Percentiles rank a stretch among this genome's conserved stretches.
These are phyloP conservation scores for Muntiacus muntjak DNA, from an alignment of 2,113 vertebrate genomes.

Conservation along the genomic window DNA sequence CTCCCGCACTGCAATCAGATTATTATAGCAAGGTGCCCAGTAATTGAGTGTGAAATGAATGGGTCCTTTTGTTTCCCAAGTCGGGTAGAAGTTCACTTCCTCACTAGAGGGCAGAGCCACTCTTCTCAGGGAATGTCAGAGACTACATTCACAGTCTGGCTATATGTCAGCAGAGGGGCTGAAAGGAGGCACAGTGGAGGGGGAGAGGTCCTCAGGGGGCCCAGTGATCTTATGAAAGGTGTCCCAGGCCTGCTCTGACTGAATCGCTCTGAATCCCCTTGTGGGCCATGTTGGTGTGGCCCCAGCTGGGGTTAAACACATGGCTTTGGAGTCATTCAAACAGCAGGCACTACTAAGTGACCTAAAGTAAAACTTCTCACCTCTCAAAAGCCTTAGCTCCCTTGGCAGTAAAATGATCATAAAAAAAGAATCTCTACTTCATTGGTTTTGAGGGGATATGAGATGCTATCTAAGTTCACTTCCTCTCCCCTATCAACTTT, in stretches of 20 bases:
- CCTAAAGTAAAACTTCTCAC: not conserved
- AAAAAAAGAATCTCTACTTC: not conserved
- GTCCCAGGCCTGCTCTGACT: not conserved
- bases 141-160: not conserved
- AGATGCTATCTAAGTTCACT: not conserved
- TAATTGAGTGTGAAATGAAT: not conserved
- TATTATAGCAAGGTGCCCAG: not conserved
- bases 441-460: not conserved
- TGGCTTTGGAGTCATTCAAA: not conserved
- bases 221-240: not conserved
- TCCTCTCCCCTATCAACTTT: not conserved
- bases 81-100: not conserved
- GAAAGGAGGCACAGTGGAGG: not conserved
- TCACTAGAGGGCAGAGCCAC: not conserved
- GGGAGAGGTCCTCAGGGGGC: not conserved
- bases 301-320: not conserved
- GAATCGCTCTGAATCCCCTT: not conserved
- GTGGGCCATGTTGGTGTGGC: not conserved
- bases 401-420: not conserved
- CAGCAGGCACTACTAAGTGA: not conserved
- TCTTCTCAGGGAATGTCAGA: not conserved
- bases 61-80: not conserved
- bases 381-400: not conserved
- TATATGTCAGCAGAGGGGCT: not conserved
- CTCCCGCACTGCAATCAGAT: accelerated